These are phyloP conservation scores for Cryptus armator DNA, from an alignment of 2,888 invertebrate species.

Conservation along the genomic window DNA sequence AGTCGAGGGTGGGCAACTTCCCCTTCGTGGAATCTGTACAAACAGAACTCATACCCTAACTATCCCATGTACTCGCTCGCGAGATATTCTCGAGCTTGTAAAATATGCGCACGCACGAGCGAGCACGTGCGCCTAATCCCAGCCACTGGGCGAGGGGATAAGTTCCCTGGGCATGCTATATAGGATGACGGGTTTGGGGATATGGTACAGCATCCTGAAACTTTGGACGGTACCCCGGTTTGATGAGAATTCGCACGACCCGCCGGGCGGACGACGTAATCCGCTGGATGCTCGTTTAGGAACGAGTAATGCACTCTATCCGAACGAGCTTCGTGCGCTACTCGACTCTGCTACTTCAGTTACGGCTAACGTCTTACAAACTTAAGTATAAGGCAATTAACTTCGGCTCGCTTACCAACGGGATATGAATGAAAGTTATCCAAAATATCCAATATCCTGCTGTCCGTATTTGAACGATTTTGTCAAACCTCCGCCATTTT, in stretches of 20 bases:
- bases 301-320: slow-evolving; percentile 66
- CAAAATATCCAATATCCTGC: background rate
- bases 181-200: background rate
- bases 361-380: slow-evolving; percentile 17
- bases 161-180: slow-evolving; percentile 43
- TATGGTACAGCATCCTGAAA: slow-evolving; percentile 34
- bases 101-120: slow-evolving; percentile 76
- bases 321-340: slow-evolving; percentile 22
- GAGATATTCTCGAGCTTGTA: slow-evolving; percentile 62
- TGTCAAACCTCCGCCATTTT: background rate
- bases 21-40: slow-evolving; percentile 56
- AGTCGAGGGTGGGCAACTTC: slow-evolving; percentile 37
- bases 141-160: slow-evolving; percentile 40
- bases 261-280: slow-evolving; percentile 61
- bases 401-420: background rate
- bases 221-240: slow-evolving; percentile 59
- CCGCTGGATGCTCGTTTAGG: slow-evolving; percentile 65
- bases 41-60: slow-evolving; percentile 56
- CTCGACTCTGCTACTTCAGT: slow-evolving; percentile 3
- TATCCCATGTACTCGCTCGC: slow-evolving; percentile 35
- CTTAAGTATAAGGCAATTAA: slow-evolving; percentile 18
- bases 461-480: background rate
- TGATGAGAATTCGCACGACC: slow-evolving; percentile 66
- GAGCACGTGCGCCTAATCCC: slow-evolving; percentile 73
- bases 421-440: slow-evolving; percentile 2